A percentile compares a stretch with the other conserved stretches of the same genome.
These are phyloP conservation scores for Cotesia chilonis DNA, from an alignment of 1,140 invertebrate species.

Conservation along the genomic window DNA sequence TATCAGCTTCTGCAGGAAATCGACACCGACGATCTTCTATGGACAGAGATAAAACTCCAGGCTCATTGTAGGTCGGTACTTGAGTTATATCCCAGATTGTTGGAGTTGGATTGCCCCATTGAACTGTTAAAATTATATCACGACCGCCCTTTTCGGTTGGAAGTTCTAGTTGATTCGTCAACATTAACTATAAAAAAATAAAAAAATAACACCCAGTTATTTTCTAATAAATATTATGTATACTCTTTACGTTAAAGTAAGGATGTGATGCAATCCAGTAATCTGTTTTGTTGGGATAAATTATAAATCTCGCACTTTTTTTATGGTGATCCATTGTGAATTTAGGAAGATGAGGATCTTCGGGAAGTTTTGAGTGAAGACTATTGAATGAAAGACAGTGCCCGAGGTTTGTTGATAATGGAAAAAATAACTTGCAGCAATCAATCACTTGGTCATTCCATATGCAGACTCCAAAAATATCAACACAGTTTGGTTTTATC, in stretches of 20 bases:
- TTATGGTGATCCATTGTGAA: slow-evolving; percentile 21
- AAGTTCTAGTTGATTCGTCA: slow-evolving; percentile 1
- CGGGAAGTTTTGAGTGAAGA: not conserved
- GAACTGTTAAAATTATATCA: not conserved
- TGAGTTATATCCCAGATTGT: slow-evolving; percentile 21
- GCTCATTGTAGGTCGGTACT: slow-evolving; percentile 15
- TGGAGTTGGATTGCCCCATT: not conserved
- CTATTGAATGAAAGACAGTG: slow-evolving; percentile 47
- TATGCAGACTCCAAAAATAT: slow-evolving; percentile 41
- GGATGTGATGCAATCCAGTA: not conserved
- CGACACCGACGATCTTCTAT: slow-evolving; percentile 21
- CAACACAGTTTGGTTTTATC: slow-evolving; percentile 40
- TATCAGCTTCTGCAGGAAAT: slow-evolving; percentile 9
- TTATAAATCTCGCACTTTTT: not conserved
- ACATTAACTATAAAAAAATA: not conserved
- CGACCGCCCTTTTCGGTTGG: not conserved
- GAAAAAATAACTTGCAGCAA: slow-evolving; percentile 44
- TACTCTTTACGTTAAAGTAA: not conserved
- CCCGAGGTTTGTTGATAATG: slow-evolving; percentile 40
- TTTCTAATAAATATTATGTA: too few species aligned
- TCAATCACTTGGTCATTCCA: slow-evolving; percentile 44
- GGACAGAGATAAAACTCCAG: slow-evolving; percentile 15
- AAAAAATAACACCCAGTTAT: too few species aligned
- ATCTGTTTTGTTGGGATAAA: slow-evolving; percentile 8
- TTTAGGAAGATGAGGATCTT: not conserved